phyloP scores from a whole-genome alignment of 2,113 vertebrate species.

The Notothenia coriiceps region DNA sequence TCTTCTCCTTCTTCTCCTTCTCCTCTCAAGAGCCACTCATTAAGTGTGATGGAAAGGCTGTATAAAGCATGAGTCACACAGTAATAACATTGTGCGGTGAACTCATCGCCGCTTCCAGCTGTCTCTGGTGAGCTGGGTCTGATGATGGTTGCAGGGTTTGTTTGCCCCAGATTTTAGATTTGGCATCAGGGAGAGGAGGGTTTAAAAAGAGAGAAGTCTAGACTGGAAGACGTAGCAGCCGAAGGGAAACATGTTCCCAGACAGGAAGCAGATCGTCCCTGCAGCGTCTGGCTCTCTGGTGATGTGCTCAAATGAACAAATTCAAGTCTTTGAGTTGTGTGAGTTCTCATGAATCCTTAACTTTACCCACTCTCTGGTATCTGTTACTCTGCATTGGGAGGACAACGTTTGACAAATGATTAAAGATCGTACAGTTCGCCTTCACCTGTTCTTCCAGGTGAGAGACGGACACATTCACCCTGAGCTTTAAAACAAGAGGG shows the following conservation, averaged over 20 bases:
- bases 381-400: no score
- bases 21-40: slow-evolving; percentile 28
- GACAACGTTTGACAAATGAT: no score
- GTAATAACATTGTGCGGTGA: background rate
- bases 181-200: background rate
- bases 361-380: no score
- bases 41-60: slow-evolving; percentile 18
- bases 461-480: no score
- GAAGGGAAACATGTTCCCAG: slow-evolving; percentile 2
- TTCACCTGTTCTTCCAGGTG: no score
- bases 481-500: no score
- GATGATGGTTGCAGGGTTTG: background rate
- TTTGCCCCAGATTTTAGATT: slow-evolving; percentile 24
- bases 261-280: slow-evolving; percentile 24
- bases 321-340: no score
- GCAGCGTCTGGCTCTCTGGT: background rate
- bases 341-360: no score
- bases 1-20: background rate
- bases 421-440: no score
- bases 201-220: slow-evolving; percentile 14
- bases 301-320: no score
- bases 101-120: slow-evolving; percentile 10
- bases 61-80: slow-evolving; percentile 13
- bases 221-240: slow-evolving; percentile 10
- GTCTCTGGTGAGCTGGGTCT: background rate